These are phyloP conservation scores for Sycophaga agraensis DNA, from an alignment of 1,140 invertebrate genomes.

Conservation along the genomic window DNA sequence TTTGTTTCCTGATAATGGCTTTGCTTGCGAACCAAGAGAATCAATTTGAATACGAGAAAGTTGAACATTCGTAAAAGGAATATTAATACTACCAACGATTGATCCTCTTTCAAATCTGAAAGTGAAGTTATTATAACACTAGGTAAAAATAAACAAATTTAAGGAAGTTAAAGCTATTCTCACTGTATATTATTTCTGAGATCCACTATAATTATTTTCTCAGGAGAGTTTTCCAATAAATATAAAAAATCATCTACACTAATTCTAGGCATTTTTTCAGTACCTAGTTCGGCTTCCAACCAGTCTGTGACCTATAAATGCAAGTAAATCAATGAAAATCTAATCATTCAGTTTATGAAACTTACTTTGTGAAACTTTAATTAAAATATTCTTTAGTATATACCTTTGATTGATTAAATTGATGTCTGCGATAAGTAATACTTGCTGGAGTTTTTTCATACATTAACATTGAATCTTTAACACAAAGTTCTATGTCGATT, in stretches of 20 bases:
- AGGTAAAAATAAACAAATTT: too few species aligned
- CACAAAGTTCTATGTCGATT: conserved; percentile 92
- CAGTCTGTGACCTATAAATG: conserved; percentile 68
- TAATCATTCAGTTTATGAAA: conserved; percentile 17
- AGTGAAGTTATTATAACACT: too few species aligned
- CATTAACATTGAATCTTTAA: conserved; percentile 84
- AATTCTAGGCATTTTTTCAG: conserved; percentile 69
- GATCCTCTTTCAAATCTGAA: conserved; percentile 73
- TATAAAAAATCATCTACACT: conserved; percentile 82
- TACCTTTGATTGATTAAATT: conserved; percentile 54
- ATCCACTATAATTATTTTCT: conserved; percentile 76
- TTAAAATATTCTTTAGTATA: conserved; percentile 16
- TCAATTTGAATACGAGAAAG: conserved; percentile 66
- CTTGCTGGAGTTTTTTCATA: conserved; percentile 85
- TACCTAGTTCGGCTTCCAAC: conserved; percentile 49
- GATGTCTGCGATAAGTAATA: conserved; percentile 81
- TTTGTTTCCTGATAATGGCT: conserved; percentile 60
- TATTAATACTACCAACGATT: conserved; percentile 79
- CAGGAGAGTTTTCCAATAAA: conserved; percentile 65
- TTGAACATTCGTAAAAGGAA: conserved; percentile 78
- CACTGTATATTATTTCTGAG: conserved; percentile 73
- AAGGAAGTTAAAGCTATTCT: conserved; percentile 28
- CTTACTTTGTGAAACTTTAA: background rate
- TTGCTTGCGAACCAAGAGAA: conserved; percentile 65
- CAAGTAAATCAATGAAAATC: conserved; percentile 31